Base-by-base conservation (phyloP, 2,113 vertebrate genomes). In the Seriola aureovittata region DNA sequence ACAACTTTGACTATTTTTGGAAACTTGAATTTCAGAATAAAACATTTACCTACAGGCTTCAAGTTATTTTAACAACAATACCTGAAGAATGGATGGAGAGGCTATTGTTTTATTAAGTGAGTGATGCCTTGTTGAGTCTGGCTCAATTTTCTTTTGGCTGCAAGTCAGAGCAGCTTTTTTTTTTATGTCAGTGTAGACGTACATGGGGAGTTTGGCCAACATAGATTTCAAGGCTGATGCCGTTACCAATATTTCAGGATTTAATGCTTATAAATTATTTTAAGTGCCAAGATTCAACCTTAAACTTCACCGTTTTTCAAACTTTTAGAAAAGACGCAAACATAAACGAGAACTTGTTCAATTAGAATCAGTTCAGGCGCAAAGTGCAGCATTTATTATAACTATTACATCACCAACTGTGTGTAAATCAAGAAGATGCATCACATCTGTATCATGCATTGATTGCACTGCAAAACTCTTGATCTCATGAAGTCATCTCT, bases 31-130 rank as follows among this genome's bases (percentile, higher is more conserved):
- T 80, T 77, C 32, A 69, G 63, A 78, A 62, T 23, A 9, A 71
- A 48, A 13, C 71, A 12, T 82, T 91, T 80, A 85, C 79, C 82
- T 63, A 59, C 54, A 78, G 79, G 82, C 63, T 16, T 75, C 42
- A 70, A 70, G 64, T 77, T 12, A 76, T 83, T 80, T 67, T 70
- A 68, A 32, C 57, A 19, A 59, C 58, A 19, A 54, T 63, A 73
- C 50, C 80, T 87, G 80, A 44, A 21, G 34, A 40, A 14, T 59
- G 40, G 59, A 55, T 64, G 78, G 46, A 48, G 57, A 75, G 60
- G 75, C 60, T 79, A 64, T 86, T 91, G 85, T 91, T 90, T 92
- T 89, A 89, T 89, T 86, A 85, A 89, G 71, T 50, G 84, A 69
- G 60, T 67, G 80, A 88, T 77, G 86, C 50, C 71, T 74, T 58